phyloP scores from a whole-genome alignment of 2,888 invertebrate species.

The Stratiomys singularior region DNA sequence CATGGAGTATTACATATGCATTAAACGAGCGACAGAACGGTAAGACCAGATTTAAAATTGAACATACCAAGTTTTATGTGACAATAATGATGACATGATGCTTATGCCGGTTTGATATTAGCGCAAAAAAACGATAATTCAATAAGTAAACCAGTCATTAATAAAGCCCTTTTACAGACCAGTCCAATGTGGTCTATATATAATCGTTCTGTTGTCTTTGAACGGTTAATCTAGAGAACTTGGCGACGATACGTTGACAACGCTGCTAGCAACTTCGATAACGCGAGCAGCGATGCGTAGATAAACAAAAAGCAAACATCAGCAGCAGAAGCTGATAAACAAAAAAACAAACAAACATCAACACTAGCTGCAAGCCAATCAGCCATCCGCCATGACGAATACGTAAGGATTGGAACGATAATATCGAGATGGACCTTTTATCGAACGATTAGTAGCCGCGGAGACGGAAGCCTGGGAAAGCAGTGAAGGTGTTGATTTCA shows the following conservation, averaged over 20 bases:
- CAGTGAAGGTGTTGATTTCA: too few species aligned
- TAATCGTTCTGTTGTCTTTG: not conserved
- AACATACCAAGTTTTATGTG: not conserved
- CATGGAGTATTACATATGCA: not conserved
- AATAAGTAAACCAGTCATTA: constrained; percentile 25
- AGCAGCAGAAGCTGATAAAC: too few species aligned
- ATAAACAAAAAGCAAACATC: too few species aligned
- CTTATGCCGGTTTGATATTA: constrained; percentile 12
- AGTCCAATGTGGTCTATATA: constrained; percentile 5
- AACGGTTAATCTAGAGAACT: not conserved
- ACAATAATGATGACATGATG: constrained; percentile 20
- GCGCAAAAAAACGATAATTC: not conserved
- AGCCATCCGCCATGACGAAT: too few species aligned
- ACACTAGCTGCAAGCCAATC: too few species aligned
- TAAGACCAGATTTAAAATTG: constrained; percentile 16
- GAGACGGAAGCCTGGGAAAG: too few species aligned
- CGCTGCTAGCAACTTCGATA: too few species aligned
- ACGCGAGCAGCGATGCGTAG: too few species aligned
- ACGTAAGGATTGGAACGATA: too few species aligned
- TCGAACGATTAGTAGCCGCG: too few species aligned
- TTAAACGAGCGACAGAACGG: not conserved
- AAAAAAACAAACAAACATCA: too few species aligned
- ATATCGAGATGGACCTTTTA: too few species aligned
- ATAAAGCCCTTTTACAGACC: not conserved
- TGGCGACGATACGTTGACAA: not conserved